phyloP scores from a whole-genome alignment of 1,140 invertebrate species.

The Cecropterus lyciades region DNA sequence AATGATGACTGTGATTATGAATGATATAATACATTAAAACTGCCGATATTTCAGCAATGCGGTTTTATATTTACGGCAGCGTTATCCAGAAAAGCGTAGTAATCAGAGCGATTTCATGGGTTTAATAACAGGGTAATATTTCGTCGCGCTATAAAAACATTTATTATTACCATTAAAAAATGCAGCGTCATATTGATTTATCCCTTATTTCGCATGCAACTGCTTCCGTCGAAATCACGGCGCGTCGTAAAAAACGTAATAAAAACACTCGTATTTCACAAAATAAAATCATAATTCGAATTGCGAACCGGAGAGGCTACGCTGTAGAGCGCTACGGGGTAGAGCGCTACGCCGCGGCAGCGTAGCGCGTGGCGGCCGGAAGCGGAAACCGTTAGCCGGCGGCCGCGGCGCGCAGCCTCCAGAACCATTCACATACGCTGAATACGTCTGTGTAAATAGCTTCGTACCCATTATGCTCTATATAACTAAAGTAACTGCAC shows the following conservation, averaged over 20 bases:
- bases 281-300: conserved; percentile 41
- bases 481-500: conserved; percentile 8
- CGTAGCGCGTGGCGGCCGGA: conserved; percentile 48
- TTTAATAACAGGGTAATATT: conserved; percentile 32
- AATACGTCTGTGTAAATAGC: conserved; percentile 21
- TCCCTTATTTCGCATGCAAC: conserved; percentile 23
- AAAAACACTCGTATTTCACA: conserved; percentile 48
- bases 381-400: conserved; percentile 61
- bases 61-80: conserved; percentile 5
- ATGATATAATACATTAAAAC: conserved; percentile 1
- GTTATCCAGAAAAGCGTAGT: conserved; percentile 20
- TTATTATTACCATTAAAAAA: conserved; percentile 44
- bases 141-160: conserved; percentile 38
- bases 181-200: conserved; percentile 39
- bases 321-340: conserved; percentile 33
- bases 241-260: conserved; percentile 41
- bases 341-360: conserved; percentile 25
- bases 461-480: conserved; percentile 4
- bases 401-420: conserved; percentile 14
- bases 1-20: neutral
- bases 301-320: conserved; percentile 37
- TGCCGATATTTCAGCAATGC: conserved; percentile 23
- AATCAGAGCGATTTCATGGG: conserved; percentile 31
- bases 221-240: conserved; percentile 29
- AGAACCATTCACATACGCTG: conserved; percentile 27